Evolutionary conservation across 2,797 vertebrate species (phyloP).

Genomic region (Dendrocincla fuliginosa): DNA sequence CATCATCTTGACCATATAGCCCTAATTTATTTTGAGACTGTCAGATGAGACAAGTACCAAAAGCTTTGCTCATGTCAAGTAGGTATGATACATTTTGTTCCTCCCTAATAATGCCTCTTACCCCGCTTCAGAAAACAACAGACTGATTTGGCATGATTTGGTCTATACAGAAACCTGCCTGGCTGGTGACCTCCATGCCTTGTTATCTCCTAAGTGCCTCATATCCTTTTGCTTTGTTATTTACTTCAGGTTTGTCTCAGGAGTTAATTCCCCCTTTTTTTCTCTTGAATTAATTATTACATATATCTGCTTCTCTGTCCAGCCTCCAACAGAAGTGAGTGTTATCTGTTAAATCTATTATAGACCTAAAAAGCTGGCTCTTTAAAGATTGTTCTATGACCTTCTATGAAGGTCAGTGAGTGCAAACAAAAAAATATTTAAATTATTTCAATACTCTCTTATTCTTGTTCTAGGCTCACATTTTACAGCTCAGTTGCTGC

Average conservation of each 20-base stretch:
- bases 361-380: not conserved
- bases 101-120: not conserved
- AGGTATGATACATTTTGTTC: not conserved
- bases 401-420: not conserved
- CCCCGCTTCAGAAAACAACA: not conserved
- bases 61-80: not conserved
- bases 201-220: not conserved
- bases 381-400: not conserved
- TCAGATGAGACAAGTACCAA: not conserved
- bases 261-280: not conserved
- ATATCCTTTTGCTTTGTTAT: not conserved
- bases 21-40: not conserved
- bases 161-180: not conserved
- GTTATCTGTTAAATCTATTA: not conserved
- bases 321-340: not conserved
- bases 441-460: not conserved
- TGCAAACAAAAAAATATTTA: not conserved
- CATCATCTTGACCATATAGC: not conserved
- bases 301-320: not conserved
- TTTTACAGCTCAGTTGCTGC: not conserved
- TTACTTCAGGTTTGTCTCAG: not conserved
- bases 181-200: not conserved
- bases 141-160: not conserved
- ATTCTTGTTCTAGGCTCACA: not conserved
- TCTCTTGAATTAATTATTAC: not conserved